phyloP scores from a whole-genome alignment of 2,113 vertebrate genomes.

The Pseudonaja textilis region DNA sequence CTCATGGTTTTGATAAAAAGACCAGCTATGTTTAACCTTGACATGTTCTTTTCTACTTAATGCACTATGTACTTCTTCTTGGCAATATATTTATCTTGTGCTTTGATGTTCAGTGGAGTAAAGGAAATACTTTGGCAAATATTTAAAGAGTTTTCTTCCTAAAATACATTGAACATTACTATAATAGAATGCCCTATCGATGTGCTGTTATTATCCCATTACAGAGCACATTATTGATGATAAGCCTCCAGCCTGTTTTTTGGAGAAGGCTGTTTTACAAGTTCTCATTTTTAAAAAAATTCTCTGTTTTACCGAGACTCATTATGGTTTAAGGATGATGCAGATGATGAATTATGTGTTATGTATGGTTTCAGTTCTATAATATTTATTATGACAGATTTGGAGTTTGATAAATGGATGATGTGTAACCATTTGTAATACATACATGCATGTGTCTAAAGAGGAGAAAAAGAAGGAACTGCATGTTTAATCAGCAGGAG shows the following conservation, averaged over 20 bases:
- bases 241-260: neutral
- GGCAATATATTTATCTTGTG: slow-evolving; percentile 1
- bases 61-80: neutral
- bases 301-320: neutral
- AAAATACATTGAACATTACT: rapidly evolving
- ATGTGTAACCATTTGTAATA: neutral
- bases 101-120: slow-evolving; percentile 7
- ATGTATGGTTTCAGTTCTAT: neutral
- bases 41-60: slow-evolving; percentile 14
- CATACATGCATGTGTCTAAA: neutral
- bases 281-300: neutral
- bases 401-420: neutral
- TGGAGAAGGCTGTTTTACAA: neutral
- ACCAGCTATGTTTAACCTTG: slow-evolving; percentile 40
- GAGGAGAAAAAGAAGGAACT: neutral
- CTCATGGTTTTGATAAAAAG: slow-evolving; percentile 49
- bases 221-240: neutral
- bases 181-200: neutral
- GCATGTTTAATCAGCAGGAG: neutral
- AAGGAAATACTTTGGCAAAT: neutral
- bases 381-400: neutral
- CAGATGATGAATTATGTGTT: neutral
- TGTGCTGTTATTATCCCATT: neutral
- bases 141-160: neutral
- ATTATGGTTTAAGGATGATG: neutral